A percentile compares a stretch with the other conserved stretches of the same genome.
Conservation (phyloP, 2,888 invertebrate genomes). For the Resseliella maxima region DNA sequence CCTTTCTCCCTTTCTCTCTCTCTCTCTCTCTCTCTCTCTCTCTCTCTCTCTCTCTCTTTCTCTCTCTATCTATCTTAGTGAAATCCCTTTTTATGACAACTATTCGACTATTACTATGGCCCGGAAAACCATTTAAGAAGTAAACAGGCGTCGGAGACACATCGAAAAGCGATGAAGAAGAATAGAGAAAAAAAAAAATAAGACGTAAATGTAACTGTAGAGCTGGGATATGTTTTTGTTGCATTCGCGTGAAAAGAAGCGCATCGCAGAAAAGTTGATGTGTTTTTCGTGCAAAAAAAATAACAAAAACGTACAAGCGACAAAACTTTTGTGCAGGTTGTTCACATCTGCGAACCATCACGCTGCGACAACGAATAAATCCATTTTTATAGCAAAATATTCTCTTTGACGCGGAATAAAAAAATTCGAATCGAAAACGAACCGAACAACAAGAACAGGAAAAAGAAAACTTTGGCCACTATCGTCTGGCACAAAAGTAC, state of each 20-base stretch:
- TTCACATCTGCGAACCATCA: constrained; percentile 50
- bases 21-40: too few relatives aligned
- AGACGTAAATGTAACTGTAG: background rate
- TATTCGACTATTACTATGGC: background rate
- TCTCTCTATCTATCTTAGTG: too few relatives aligned
- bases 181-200: background rate
- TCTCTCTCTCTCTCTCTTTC: too few relatives aligned
- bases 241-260: background rate
- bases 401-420: background rate
- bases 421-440: background rate
- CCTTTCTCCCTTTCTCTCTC: too few relatives aligned
- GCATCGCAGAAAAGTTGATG: background rate
- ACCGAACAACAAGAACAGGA: background rate
- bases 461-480: background rate
- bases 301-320: background rate
- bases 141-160: background rate
- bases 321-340: constrained; percentile 34
- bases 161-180: background rate
- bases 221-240: background rate
- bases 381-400: constrained; percentile 30
- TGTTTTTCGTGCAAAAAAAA: background rate
- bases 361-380: constrained; percentile 44
- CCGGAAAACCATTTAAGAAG: background rate
- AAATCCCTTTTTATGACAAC: constrained; percentile 37
- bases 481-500: background rate